Conservation (phyloP, 2,888 invertebrate genomes). For the Plebejus anna region DNA sequence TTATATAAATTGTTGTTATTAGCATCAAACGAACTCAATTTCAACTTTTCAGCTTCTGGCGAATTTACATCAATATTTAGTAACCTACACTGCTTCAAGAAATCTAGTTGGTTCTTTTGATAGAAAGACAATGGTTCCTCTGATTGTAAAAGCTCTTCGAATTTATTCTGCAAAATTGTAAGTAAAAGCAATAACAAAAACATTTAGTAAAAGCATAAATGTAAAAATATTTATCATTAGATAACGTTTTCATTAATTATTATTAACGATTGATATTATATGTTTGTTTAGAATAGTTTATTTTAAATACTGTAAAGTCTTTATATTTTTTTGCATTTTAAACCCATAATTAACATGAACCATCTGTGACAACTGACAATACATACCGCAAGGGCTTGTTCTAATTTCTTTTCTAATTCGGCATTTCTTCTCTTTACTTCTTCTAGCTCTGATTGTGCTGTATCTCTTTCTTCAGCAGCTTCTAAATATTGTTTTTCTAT, state of each 20-base stretch:
- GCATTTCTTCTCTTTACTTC: slow-evolving; percentile 88
- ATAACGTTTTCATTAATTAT: background rate
- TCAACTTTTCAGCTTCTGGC: slow-evolving; percentile 59
- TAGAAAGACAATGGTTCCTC: slow-evolving; percentile 72
- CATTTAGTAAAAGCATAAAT: slow-evolving; percentile 4
- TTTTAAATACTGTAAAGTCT: background rate
- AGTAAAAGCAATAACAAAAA: slow-evolving; percentile 39
- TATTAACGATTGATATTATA: background rate
- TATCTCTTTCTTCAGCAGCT: slow-evolving; percentile 87
- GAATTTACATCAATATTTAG: slow-evolving; percentile 65
- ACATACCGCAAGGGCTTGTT: slow-evolving; percentile 82
- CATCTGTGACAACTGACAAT: slow-evolving; percentile 17
- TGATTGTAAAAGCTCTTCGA: slow-evolving; percentile 54
- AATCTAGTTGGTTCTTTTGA: slow-evolving; percentile 70
- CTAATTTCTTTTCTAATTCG: slow-evolving; percentile 87
- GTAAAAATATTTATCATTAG: slow-evolving; percentile 18
- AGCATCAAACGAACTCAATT: slow-evolving; percentile 48
- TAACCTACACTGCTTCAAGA: slow-evolving; percentile 73
- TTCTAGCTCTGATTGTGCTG: slow-evolving; percentile 86
- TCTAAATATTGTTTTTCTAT: slow-evolving; percentile 89
- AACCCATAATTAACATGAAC: background rate
- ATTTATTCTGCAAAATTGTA: slow-evolving; percentile 60
- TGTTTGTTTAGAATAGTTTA: background rate
- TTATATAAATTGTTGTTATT: slow-evolving; percentile 51
- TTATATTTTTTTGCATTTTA: background rate